Conservation (phyloP, 2,113 vertebrate species). For the Sander vitreus region DNA sequence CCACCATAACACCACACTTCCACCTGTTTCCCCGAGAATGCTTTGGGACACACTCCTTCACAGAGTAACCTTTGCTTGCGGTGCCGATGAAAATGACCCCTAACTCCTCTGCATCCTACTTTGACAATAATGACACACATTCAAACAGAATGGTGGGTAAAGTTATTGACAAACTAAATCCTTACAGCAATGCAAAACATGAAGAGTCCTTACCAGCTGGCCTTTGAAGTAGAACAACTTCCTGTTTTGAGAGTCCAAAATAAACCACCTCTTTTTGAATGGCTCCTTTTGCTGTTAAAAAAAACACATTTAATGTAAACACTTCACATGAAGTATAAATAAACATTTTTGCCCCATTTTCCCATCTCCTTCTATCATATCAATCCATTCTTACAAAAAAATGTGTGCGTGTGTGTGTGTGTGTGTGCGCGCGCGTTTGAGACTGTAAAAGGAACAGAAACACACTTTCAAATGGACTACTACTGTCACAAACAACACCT, state of each 20-base stretch:
- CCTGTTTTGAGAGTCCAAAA: conserved; percentile 90
- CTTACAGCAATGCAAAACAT: not conserved
- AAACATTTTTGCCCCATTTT: not conserved
- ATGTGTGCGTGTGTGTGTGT: not conserved
- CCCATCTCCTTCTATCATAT: not conserved
- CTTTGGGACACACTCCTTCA: conserved; percentile 81
- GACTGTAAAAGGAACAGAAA: conserved; percentile 54
- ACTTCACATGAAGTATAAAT: not conserved
- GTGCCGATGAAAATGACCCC: conserved; percentile 91
- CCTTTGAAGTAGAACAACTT: conserved; percentile 93
- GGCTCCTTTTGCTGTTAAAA: conserved; percentile 88
- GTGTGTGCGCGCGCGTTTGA: not conserved
- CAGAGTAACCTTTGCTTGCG: conserved; percentile 86
- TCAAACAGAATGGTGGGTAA: not conserved
- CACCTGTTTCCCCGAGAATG: conserved; percentile 86
- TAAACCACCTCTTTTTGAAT: conserved; percentile 94
- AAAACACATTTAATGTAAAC: conserved; percentile 10
- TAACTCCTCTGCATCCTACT: conserved; percentile 90
- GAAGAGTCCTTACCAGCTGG: conserved; percentile 86
- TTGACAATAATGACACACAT: conserved; percentile 17
- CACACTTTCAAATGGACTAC: conserved; percentile 2
- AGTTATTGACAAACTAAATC: not conserved
- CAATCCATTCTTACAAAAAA: not conserved
- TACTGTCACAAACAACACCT: not conserved
- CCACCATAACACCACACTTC: conserved; percentile 85